Evolutionary conservation across 2,797 vertebrate species (phyloP).

Genomic region (Hydrolagus colliei): DNA sequence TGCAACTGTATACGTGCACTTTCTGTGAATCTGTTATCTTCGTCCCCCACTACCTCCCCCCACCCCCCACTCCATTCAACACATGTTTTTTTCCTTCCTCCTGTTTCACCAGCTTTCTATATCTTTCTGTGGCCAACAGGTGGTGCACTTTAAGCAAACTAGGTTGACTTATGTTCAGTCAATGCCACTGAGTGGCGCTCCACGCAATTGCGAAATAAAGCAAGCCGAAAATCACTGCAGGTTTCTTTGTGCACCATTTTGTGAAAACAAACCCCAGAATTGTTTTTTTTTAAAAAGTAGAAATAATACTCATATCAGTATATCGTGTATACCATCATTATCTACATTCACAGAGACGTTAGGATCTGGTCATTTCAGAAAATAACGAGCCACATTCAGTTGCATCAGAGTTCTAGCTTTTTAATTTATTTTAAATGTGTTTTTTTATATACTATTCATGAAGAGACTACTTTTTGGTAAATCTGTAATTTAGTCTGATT

Average conservation of each 20-base stretch:
- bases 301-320: not conserved
- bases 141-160: conserved; percentile 11
- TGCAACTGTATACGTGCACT: not conserved
- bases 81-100: not conserved
- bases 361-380: not conserved
- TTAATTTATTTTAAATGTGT: not conserved
- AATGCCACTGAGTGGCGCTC: conserved; percentile 22
- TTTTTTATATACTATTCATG: no score
- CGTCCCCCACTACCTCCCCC: not conserved
- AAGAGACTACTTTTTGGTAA: no score
- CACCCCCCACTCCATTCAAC: not conserved
- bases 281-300: not conserved
- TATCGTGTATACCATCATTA: not conserved
- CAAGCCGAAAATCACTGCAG: not conserved
- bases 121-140: not conserved
- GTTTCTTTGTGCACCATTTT: not conserved
- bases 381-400: not conserved
- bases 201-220: not conserved
- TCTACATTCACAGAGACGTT: not conserved
- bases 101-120: no score
- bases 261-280: not conserved
- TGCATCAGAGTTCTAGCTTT: not conserved
- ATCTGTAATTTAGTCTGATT: not conserved
- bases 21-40: not conserved
- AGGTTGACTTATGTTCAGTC: not conserved